phyloP scores from a whole-genome alignment of 2,888 invertebrate genomes.

The Brachyptera putata region DNA sequence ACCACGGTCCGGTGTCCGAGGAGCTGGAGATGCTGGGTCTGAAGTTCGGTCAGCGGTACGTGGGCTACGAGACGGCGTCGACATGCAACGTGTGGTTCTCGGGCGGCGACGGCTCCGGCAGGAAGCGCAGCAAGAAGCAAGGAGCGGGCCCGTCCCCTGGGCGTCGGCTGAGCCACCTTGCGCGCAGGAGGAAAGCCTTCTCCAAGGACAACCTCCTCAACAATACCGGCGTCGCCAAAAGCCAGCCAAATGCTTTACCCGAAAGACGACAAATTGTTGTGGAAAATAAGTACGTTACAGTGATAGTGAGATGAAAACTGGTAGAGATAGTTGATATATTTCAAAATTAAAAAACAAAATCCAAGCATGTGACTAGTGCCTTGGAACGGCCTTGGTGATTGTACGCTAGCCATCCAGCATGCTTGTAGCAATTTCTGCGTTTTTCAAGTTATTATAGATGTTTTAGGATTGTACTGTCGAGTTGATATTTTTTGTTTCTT shows the following conservation, averaged over 20 bases:
- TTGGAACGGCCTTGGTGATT: no score
- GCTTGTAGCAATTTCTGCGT: no score
- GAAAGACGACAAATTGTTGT: constrained; percentile 45
- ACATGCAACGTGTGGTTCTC: constrained; percentile 58
- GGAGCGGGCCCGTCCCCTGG: constrained; percentile 63
- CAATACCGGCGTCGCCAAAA: constrained; percentile 36
- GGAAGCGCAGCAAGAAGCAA: constrained; percentile 46
- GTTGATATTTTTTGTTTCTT: no score
- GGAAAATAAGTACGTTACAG: neutral
- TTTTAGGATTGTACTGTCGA: no score
- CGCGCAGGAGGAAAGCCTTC: constrained; percentile 69
- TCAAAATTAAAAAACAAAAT: no score
- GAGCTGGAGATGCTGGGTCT: constrained; percentile 62
- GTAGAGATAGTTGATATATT: no score
- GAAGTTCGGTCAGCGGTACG: constrained; percentile 64
- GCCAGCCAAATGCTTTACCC: constrained; percentile 47
- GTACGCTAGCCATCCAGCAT: no score
- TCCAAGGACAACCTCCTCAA: constrained; percentile 62
- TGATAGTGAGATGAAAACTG: no score
- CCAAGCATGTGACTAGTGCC: no score
- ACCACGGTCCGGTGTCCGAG: constrained; percentile 64
- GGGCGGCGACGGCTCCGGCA: constrained; percentile 57
- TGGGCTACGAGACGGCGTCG: constrained; percentile 72
- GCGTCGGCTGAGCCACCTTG: constrained; percentile 69
- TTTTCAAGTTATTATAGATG: neutral